A percentile compares a stretch with the other conserved stretches of the same genome.
Evolutionary conservation across 2,888 invertebrate species (phyloP).

Genomic region (Neoitamus cyanurus): DNA sequence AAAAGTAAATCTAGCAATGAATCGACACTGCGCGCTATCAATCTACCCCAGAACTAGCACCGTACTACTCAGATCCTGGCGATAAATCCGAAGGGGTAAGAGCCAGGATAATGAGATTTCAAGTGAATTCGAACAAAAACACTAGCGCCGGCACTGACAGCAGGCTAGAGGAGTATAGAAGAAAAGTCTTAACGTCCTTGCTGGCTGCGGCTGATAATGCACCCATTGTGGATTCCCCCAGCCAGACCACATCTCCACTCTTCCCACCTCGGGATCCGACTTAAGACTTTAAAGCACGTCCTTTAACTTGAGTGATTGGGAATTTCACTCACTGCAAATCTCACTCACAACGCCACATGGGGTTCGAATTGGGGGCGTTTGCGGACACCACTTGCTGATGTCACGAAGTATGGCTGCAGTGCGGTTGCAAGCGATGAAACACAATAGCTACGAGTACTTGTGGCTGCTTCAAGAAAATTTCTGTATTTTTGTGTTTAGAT

Average conservation of each 20-base stretch:
- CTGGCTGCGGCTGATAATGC: conserved; percentile 44
- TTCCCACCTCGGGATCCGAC: not conserved
- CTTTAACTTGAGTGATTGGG: conserved; percentile 41
- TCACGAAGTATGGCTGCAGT: not conserved
- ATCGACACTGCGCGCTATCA: conserved; percentile 34
- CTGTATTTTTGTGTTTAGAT: not conserved
- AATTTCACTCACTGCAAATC: conserved; percentile 24
- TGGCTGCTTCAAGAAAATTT: not conserved
- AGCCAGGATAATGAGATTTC: conserved; percentile 39
- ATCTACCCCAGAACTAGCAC: conserved; percentile 32
- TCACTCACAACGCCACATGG: not conserved
- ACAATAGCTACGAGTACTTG: not conserved
- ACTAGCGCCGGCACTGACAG: conserved; percentile 18
- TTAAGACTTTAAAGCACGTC: conserved; percentile 44
- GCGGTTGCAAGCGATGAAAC: not conserved
- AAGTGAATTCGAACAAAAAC: conserved; percentile 44
- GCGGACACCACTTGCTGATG: not conserved
- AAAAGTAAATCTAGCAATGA: conserved; percentile 41
- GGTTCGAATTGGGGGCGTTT: not conserved
- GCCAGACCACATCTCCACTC: not conserved
- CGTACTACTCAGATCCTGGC: conserved; percentile 15
- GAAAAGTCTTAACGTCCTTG: conserved; percentile 38
- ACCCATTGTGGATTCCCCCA: conserved; percentile 36
- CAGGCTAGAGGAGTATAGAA: not conserved
- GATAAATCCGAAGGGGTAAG: conserved; percentile 27